phyloP scores from a whole-genome alignment of 1,140 invertebrate species.

The Mizuhopecten yessoensis region DNA sequence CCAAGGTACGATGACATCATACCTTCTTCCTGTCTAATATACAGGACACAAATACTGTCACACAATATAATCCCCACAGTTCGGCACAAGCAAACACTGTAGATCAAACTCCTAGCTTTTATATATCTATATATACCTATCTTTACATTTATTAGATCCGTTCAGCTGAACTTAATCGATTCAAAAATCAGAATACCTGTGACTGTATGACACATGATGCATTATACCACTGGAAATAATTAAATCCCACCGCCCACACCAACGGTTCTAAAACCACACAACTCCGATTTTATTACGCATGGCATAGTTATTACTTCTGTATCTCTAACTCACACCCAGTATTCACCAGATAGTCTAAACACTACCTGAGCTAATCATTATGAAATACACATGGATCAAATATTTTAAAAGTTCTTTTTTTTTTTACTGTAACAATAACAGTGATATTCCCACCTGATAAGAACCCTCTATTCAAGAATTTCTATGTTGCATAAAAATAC shows the following conservation, averaged over 20 bases:
- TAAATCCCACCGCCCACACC: conserved; percentile 31
- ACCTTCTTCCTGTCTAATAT: neutral
- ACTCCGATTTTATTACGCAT: neutral
- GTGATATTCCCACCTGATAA: too few relatives aligned
- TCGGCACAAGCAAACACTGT: too few relatives aligned
- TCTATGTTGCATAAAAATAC: too few relatives aligned
- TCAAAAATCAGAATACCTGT: neutral
- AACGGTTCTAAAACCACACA: neutral
- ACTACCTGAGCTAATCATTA: neutral
- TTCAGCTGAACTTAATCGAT: neutral
- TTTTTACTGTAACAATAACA: too few relatives aligned
- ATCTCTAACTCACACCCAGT: neutral
- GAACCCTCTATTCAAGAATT: too few relatives aligned
- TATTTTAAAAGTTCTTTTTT: too few relatives aligned
- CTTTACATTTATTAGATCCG: neutral
- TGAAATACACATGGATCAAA: too few relatives aligned
- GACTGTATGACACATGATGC: neutral
- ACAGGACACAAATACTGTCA: neutral
- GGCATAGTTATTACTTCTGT: neutral
- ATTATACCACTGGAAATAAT: conserved; percentile 19
- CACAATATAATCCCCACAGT: too few relatives aligned
- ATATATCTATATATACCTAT: neutral
- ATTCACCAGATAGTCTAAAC: neutral
- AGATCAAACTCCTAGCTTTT: neutral
- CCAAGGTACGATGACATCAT: neutral